Evolutionary conservation across 2,888 invertebrate species (phyloP), one percentile per base, ranked within the genome.

Genomic region (Schizaphis graminum): DNA sequence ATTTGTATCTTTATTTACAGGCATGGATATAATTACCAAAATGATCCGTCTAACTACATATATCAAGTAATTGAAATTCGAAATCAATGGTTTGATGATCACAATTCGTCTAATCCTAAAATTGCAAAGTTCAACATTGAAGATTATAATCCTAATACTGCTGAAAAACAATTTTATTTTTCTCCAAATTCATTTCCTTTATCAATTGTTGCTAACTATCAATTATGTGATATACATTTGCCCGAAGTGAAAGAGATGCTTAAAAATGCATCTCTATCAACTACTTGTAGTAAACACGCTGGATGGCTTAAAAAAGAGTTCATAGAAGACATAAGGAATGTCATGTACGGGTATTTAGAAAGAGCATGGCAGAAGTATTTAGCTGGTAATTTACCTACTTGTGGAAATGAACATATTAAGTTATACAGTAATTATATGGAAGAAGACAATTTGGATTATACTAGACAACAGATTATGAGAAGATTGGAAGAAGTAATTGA

Each of bases 111-210:
- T 85, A 94, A 94, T 67, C 91, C 91, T 0, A 94, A 94, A 47
- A 91, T 87, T 44, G 86, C 86, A 3, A 94, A 94, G 53, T 87
- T 94, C 49, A 90, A 94, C 10, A 91, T 86, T 11, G 61, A 94
- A 91, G 86, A 94, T 53, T 91, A 86, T 86, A 91, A 87, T 44
- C 94, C 94, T 41, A 91, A 86, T 94, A 67, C 90, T 67, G 53
- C 86, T 28, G 94, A 94, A 94, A 94, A 94, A 91, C 94, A 94
- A 41, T 94, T 94, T 91, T 94, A 94, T 94, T 94, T 94, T 91
- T 61, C 94, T 53, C 86, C 94, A 61, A 94, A 94, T 91, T 94
- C 94, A 44, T 86, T 94, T 91, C 94, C 94, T 61, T 87, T 94
- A 61, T 94, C 94, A 3, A 94, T 94, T 94, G 94, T 94, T 49